Conservation (phyloP, 2,113 vertebrate species). For the Nycticryphes semicollaris region DNA sequence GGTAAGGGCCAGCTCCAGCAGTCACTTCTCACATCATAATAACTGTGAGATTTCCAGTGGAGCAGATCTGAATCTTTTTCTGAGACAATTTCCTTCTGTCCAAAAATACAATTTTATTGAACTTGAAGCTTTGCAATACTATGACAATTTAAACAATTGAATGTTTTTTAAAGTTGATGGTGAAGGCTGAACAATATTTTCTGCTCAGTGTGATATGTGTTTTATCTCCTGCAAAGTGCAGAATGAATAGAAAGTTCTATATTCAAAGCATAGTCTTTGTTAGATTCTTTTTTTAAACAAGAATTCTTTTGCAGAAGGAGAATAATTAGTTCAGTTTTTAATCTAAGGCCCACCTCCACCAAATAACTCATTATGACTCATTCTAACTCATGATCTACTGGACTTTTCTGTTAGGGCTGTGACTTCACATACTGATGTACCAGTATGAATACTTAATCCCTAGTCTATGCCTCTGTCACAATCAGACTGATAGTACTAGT, state of each 20-base stretch:
- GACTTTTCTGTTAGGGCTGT: not conserved
- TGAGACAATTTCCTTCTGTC: not conserved
- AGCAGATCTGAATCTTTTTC: not conserved
- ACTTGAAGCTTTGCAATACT: not conserved
- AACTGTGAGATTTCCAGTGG: conserved; percentile 30
- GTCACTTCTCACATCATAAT: conserved; percentile 9
- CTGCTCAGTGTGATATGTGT: not conserved
- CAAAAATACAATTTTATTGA: not conserved
- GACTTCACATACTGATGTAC: not conserved
- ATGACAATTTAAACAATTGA: not conserved
- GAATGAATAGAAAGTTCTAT: not conserved
- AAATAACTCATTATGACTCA: not conserved
- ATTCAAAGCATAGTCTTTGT: not conserved
- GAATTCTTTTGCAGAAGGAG: not conserved
- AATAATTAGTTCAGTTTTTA: not conserved
- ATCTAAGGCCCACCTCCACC: not conserved
- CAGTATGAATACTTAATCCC: not conserved
- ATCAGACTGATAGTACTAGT: not conserved
- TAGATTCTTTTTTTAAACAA: not conserved
- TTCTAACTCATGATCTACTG: not conserved
- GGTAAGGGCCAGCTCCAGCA: not conserved
- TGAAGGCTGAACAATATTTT: not conserved
- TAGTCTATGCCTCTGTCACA: not conserved
- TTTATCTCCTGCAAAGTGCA: not conserved
- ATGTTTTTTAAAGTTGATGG: not conserved